These are phyloP conservation scores for Boulengeromyrus knoepffleri DNA, from an alignment of 2,113 vertebrate species.

Conservation along the genomic window DNA sequence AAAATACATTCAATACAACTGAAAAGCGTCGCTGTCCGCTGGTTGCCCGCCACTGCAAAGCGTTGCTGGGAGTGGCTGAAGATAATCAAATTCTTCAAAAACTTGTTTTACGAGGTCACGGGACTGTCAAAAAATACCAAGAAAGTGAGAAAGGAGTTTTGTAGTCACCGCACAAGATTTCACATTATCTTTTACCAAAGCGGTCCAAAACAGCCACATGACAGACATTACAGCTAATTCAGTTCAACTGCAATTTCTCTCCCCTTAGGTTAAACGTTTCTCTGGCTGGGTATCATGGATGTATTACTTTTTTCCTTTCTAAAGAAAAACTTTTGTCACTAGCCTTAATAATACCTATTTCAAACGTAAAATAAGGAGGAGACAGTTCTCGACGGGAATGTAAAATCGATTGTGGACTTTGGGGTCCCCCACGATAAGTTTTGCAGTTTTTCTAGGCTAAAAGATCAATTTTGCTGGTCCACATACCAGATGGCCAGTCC, in stretches of 20 bases:
- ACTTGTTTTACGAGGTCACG: slow-evolving; percentile 38
- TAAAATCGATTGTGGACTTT: not conserved
- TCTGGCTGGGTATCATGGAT: not conserved
- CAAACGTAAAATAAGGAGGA: not conserved
- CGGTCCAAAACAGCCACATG: slow-evolving; percentile 47
- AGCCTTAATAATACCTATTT: not conserved
- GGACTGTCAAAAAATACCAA: slow-evolving; percentile 20
- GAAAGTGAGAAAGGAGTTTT: slow-evolving; percentile 32
- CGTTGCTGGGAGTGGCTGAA: not conserved
- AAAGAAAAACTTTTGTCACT: not conserved
- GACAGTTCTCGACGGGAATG: not conserved
- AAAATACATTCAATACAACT: not conserved
- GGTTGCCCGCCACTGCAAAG: not conserved
- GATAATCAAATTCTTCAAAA: slow-evolving; percentile 10
- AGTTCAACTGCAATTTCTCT: slow-evolving; percentile 38
- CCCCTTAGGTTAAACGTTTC: not conserved
- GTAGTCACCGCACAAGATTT: slow-evolving; percentile 37
- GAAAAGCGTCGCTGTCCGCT: not conserved
- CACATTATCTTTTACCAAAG: slow-evolving; percentile 47
- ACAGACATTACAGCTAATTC: slow-evolving; percentile 54
- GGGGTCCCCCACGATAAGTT: not conserved
- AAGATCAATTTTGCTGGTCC: not conserved
- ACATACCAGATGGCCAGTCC: not conserved
- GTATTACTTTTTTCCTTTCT: not conserved
- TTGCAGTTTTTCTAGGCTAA: not conserved